Evolutionary conservation across 2,113 vertebrate genomes (phyloP).

Genomic region (Oenanthe oenanthe): DNA sequence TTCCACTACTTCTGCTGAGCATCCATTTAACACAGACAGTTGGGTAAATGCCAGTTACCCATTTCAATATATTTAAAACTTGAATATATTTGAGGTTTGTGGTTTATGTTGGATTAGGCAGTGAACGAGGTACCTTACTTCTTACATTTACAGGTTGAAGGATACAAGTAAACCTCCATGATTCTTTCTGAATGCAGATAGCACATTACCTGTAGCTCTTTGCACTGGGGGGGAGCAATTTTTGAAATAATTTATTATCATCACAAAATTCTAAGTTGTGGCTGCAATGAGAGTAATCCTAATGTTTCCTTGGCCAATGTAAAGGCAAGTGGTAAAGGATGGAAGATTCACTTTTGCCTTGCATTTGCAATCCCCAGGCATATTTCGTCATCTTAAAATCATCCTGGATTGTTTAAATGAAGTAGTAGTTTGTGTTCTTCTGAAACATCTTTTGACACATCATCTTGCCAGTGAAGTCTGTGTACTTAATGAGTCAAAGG

Average conservation of each 20-base stretch:
- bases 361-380: neutral
- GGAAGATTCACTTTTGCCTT: constrained; percentile 42
- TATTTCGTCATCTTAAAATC: neutral
- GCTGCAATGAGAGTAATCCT: neutral
- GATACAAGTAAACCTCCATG: neutral
- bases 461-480: constrained; percentile 15
- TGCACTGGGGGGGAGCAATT: neutral
- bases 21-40: neutral
- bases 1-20: neutral
- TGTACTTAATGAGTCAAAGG: constrained; percentile 58
- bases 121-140: neutral
- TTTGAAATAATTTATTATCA: constrained; percentile 21
- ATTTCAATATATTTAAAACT: neutral
- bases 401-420: constrained; percentile 19
- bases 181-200: neutral
- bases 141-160: neutral
- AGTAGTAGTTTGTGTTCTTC: constrained; percentile 38
- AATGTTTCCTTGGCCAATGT: neutral
- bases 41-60: neutral
- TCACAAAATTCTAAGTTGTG: neutral
- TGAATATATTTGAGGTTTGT: neutral
- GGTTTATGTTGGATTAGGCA: neutral
- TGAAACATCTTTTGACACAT: constrained; percentile 31
- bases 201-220: neutral
- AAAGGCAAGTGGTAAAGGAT: constrained; percentile 5